phyloP scores from a whole-genome alignment of 2,113 vertebrate species.

The Sialia sialis region DNA sequence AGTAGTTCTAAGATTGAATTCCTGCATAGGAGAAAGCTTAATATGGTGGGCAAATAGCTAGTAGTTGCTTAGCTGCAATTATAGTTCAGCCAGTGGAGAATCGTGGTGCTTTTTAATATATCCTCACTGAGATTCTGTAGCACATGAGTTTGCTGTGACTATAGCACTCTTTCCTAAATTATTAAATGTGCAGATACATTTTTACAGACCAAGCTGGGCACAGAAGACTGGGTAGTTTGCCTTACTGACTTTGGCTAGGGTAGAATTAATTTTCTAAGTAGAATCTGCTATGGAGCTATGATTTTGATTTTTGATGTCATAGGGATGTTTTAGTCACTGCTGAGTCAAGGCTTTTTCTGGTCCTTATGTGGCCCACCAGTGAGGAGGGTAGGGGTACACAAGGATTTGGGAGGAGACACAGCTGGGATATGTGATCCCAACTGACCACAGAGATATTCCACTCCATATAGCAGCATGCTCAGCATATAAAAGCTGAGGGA shows the following conservation, averaged over 20 bases:
- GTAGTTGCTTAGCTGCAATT: not conserved
- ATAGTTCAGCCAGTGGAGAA: not conserved
- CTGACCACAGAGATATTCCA: not conserved
- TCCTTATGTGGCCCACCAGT: fast-evolving
- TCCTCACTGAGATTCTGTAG: not conserved
- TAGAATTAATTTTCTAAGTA: not conserved
- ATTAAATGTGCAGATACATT: not conserved
- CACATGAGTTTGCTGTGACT: not conserved
- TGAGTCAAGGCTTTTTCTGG: not conserved
- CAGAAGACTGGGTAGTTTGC: not conserved
- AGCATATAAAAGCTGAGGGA: not conserved
- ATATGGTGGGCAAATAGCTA: not conserved
- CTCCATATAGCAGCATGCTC: fast-evolving
- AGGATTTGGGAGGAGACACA: not conserved
- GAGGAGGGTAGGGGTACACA: not conserved
- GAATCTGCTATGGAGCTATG: not conserved
- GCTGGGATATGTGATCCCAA: not conserved
- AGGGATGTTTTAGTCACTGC: not conserved
- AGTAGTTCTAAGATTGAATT: not conserved
- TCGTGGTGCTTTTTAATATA: not conserved
- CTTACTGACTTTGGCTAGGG: not conserved
- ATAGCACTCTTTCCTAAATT: not conserved
- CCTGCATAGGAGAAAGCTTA: not conserved
- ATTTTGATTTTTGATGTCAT: not conserved
- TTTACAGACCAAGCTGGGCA: not conserved